Conservation (phyloP, 2,797 vertebrate genomes). For the Bovichtus variegatus region DNA sequence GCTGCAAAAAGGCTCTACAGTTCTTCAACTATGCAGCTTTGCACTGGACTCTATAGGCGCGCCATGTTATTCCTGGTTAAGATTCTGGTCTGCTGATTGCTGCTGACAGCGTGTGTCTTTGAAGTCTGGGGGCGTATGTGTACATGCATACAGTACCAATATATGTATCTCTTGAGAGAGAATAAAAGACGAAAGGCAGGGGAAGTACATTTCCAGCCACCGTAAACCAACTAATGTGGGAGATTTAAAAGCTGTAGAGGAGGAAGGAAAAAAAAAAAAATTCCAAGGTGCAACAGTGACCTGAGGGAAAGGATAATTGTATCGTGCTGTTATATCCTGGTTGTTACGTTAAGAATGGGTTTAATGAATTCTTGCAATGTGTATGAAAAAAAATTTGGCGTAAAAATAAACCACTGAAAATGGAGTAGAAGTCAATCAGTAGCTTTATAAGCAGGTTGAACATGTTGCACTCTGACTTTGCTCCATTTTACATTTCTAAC, state of each 20-base stretch:
- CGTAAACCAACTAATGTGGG: conserved; percentile 23
- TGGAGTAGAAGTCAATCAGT: conserved; percentile 23
- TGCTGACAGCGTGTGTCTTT: conserved; percentile 51
- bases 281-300: conserved; percentile 28
- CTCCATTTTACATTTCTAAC: conserved; percentile 8
- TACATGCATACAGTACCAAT: conserved; percentile 8
- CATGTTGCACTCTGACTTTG: conserved; percentile 12
- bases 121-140: conserved; percentile 37
- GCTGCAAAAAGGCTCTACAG: background rate
- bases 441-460: background rate
- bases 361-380: conserved; percentile 40
- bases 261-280: conserved; percentile 20
- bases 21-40: background rate
- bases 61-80: conserved; percentile 13
- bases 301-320: conserved; percentile 26
- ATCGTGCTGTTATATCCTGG: conserved; percentile 22
- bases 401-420: conserved; percentile 33
- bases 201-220: background rate
- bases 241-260: conserved; percentile 26
- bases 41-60: conserved; percentile 41
- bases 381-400: conserved; percentile 22
- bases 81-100: conserved; percentile 40
- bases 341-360: conserved; percentile 34
- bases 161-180: conserved; percentile 22
- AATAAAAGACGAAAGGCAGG: conserved; percentile 16